phyloP scores from a whole-genome alignment of 2,797 vertebrate genomes.

The Eleutherodactylus coqui region DNA sequence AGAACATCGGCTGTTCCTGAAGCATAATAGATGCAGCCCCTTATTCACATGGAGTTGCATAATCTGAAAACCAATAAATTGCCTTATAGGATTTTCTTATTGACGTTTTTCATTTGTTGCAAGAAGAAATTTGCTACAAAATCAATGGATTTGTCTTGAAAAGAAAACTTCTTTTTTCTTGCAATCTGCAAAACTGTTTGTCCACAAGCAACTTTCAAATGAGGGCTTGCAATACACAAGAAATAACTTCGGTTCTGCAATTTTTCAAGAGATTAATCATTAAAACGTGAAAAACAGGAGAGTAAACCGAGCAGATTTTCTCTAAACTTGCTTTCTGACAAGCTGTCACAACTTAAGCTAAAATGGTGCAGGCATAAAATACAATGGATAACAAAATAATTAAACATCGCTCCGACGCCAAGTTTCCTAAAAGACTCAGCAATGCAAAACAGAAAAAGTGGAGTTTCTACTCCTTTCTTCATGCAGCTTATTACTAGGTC shows the following conservation, averaged over 20 bases:
- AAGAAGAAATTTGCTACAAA: neutral
- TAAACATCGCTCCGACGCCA: conserved; percentile 5
- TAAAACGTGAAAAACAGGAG: conserved; percentile 21
- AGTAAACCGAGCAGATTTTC: conserved; percentile 37
- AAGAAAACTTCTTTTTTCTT: neutral
- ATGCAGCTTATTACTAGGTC: neutral
- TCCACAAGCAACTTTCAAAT: conserved; percentile 19
- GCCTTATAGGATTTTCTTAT: neutral
- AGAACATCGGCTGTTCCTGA: no score
- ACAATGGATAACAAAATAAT: conserved; percentile 33
- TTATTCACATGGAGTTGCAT: neutral
- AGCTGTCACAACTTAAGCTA: conserved; percentile 41
- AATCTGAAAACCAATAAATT: neutral
- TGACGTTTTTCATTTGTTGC: conserved; percentile 1
- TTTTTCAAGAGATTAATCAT: conserved; percentile 30
- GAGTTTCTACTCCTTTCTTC: neutral
- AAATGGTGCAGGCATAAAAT: conserved; percentile 22
- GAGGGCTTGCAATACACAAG: neutral
- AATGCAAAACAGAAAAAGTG: neutral
- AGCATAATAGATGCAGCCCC: neutral
- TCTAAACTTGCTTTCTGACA: conserved; percentile 39
- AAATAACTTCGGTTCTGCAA: conserved; percentile 18
- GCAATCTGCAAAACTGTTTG: neutral
- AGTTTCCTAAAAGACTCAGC: neutral
- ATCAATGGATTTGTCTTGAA: neutral